Evolutionary conservation across 2,888 invertebrate genomes (phyloP).

Genomic region (Prosopocoilus inquinatus): DNA sequence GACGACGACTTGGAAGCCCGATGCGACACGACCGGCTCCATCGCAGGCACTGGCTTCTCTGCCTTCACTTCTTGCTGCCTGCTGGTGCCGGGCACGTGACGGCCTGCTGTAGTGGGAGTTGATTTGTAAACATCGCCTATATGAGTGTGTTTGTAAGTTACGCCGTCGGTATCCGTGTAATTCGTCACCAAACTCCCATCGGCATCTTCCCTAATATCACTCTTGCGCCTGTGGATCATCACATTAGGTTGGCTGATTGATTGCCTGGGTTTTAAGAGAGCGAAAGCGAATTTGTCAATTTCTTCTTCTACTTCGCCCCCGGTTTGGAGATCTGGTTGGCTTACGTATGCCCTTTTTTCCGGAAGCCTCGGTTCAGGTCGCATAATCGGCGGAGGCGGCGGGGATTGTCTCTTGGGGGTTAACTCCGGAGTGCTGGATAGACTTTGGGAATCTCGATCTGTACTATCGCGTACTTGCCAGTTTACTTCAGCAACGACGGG

Average conservation of each 20-base stretch:
- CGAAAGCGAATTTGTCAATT: conserved; percentile 20
- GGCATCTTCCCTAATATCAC: not conserved
- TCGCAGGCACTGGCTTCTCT: conserved; percentile 35
- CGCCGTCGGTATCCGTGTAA: conserved; percentile 45
- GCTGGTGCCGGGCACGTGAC: conserved; percentile 43
- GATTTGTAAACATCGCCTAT: conserved; percentile 41
- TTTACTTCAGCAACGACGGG: conserved; percentile 78
- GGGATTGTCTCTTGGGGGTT: conserved; percentile 19
- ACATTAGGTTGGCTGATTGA: conserved; percentile 30
- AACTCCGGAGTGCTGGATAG: conserved; percentile 43
- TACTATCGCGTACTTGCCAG: conserved; percentile 57
- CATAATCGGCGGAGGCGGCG: conserved; percentile 16
- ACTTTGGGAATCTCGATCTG: conserved; percentile 44
- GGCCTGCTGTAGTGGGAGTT: conserved; percentile 21
- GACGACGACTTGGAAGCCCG: conserved; percentile 36
- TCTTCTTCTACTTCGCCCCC: conserved; percentile 7
- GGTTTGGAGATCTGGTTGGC: conserved; percentile 43
- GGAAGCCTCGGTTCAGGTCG: conserved; percentile 30
- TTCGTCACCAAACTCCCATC: conserved; percentile 17
- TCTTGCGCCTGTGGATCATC: conserved; percentile 25
- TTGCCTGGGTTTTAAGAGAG: conserved; percentile 26
- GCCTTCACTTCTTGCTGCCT: conserved; percentile 46
- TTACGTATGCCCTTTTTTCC: conserved; percentile 32
- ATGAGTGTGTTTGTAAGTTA: conserved; percentile 45
- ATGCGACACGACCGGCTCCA: conserved; percentile 30